Percentiles rank a stretch among this genome's conserved stretches.
phyloP scores from a whole-genome alignment of 2,888 invertebrate species.

The Drosophila affinis region DNA sequence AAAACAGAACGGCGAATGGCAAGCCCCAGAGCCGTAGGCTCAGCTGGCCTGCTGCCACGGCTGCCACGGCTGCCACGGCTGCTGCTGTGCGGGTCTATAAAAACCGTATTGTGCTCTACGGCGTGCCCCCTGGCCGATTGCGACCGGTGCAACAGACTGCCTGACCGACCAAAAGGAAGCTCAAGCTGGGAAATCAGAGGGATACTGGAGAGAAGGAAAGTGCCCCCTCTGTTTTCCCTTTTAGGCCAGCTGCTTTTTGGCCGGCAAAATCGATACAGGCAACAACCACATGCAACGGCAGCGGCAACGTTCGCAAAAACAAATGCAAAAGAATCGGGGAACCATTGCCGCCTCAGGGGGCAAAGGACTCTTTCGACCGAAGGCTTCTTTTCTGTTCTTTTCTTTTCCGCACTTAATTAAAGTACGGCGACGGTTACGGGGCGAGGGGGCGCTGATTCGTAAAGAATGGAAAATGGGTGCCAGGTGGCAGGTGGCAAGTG shows the following conservation, averaged over 20 bases:
- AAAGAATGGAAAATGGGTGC: not conserved
- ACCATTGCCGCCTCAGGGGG: not conserved
- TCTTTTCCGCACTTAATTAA: not conserved
- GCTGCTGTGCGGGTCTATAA: conserved; percentile 27
- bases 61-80: too few species aligned
- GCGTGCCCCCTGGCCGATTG: not conserved
- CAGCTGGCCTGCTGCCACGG: too few species aligned
- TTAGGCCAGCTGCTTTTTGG: conserved; percentile 14
- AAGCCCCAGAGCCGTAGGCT: conserved; percentile 12
- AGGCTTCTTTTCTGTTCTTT: not conserved
- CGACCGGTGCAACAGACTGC: conserved; percentile 33
- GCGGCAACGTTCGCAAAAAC: conserved; percentile 15
- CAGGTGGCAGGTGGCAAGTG: not conserved
- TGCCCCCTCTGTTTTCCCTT: not conserved
- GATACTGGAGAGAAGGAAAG: not conserved
- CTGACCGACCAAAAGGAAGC: conserved; percentile 19
- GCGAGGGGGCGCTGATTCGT: not conserved
- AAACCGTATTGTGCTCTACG: conserved; percentile 19
- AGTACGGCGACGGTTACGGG: not conserved
- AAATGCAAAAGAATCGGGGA: not conserved
- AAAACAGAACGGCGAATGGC: conserved; percentile 58
- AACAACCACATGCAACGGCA: conserved; percentile 25
- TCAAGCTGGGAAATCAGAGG: not conserved
- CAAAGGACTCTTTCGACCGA: not conserved
- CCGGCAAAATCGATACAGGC: conserved; percentile 36